phyloP scores from a whole-genome alignment of 2,888 invertebrate genomes.

The Spialia ferax region DNA sequence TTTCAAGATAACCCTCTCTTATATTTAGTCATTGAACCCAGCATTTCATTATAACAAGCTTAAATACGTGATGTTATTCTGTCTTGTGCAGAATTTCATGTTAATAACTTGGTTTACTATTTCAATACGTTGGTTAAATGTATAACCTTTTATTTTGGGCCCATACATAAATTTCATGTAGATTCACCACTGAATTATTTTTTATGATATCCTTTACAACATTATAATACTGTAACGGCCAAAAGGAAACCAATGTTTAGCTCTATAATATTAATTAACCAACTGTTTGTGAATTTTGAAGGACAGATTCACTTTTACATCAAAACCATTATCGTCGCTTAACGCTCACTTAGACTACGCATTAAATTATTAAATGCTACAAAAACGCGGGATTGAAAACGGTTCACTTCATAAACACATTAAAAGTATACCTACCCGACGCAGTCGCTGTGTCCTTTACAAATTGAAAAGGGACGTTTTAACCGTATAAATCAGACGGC shows the following conservation, averaged over 20 bases:
- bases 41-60: conserved; percentile 21
- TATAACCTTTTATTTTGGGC: background rate
- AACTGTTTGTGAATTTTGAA: too few species aligned
- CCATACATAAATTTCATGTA: background rate
- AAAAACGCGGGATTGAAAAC: conserved; percentile 55
- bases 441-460: conserved; percentile 55
- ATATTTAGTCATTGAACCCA: too few species aligned
- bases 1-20: conserved; percentile 24
- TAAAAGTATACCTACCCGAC: conserved; percentile 47
- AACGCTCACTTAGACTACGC: background rate
- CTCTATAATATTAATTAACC: too few species aligned
- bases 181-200: too few species aligned
- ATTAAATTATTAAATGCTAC: conserved; percentile 22
- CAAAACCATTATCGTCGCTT: too few species aligned
- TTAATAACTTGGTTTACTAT: conserved; percentile 5
- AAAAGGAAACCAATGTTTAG: background rate
- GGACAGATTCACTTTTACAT: background rate
- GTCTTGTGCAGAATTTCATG: conserved; percentile 1
- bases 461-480: conserved; percentile 66
- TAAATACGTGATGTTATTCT: conserved; percentile 12
- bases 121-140: too few species aligned
- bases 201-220: background rate
- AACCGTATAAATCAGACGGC: conserved; percentile 65
- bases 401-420: conserved; percentile 56
- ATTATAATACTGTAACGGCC: background rate